phyloP scores from a whole-genome alignment of 2,797 vertebrate species.

The Smutsia temminckii region DNA sequence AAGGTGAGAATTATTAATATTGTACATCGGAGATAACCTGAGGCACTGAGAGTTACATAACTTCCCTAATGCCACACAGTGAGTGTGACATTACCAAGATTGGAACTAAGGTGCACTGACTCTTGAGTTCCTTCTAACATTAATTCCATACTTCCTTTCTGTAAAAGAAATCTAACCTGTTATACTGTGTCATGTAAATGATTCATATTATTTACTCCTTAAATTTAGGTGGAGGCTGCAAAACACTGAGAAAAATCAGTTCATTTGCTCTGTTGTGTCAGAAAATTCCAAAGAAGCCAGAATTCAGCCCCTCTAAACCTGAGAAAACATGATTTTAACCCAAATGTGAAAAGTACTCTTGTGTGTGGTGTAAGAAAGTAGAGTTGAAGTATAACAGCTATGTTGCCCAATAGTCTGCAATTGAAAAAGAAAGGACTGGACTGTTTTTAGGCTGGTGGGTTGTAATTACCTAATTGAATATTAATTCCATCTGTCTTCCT shows the following conservation, averaged over 20 bases:
- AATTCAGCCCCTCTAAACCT: constrained; percentile 25
- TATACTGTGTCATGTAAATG: not conserved
- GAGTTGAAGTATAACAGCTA: constrained; percentile 3
- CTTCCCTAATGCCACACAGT: not conserved
- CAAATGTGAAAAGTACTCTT: constrained; percentile 52
- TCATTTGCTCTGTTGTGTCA: not conserved
- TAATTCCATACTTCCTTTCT: not conserved
- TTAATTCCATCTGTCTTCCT: constrained; percentile 68
- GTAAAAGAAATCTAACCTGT: not conserved
- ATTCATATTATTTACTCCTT: not conserved
- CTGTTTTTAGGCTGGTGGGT: not conserved
- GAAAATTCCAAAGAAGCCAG: constrained; percentile 37
- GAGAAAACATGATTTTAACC: constrained; percentile 51
- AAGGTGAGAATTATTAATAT: not conserved
- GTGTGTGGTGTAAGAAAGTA: constrained; percentile 43
- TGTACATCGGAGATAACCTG: not conserved
- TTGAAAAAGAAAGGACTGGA: constrained; percentile 40
- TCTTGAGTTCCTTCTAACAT: not conserved
- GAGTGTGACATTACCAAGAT: not conserved
- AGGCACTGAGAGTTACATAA: not conserved
- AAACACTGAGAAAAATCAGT: constrained; percentile 36
- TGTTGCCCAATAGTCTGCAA: constrained; percentile 12
- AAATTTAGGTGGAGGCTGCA: not conserved
- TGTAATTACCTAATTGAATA: constrained; percentile 61
- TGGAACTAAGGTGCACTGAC: not conserved